These are phyloP conservation scores for Cyprinodon variegatus DNA, from an alignment of 2,113 vertebrate species.

Conservation along the genomic window DNA sequence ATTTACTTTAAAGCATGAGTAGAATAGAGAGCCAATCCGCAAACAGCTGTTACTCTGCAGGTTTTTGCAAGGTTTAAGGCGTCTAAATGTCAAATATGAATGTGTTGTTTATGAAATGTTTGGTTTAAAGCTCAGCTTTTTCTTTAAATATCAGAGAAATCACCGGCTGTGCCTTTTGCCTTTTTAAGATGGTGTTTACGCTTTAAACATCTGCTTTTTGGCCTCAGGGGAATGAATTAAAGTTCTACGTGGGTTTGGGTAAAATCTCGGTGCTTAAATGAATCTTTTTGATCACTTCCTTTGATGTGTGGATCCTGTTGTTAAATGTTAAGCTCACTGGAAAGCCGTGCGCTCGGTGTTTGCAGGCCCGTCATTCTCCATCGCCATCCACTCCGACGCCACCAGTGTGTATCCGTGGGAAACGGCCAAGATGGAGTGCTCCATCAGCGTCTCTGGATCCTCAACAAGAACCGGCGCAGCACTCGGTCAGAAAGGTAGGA, in stretches of 20 bases:
- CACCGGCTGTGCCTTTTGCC: constrained; percentile 12
- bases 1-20: not conserved
- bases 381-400: constrained; percentile 84
- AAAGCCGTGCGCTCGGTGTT: constrained; percentile 17
- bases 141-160: constrained; percentile 13
- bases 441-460: constrained; percentile 81
- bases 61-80: not conserved
- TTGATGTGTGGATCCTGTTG: constrained; percentile 19
- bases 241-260: constrained; percentile 15
- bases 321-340: constrained; percentile 19
- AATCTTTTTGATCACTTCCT: constrained; percentile 29
- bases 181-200: constrained; percentile 37
- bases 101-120: not conserved
- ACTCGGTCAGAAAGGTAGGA: not conserved
- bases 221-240: constrained; percentile 2
- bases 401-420: constrained; percentile 86
- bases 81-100: not conserved
- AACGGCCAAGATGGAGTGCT: constrained; percentile 88
- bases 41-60: not conserved
- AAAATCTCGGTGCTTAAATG: constrained; percentile 12
- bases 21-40: not conserved
- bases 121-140: not conserved
- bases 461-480: constrained; percentile 82
- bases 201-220: constrained; percentile 1
- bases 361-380: constrained; percentile 87